Conservation (phyloP, 2,113 vertebrate genomes). For the Chloroceryle aenea region DNA sequence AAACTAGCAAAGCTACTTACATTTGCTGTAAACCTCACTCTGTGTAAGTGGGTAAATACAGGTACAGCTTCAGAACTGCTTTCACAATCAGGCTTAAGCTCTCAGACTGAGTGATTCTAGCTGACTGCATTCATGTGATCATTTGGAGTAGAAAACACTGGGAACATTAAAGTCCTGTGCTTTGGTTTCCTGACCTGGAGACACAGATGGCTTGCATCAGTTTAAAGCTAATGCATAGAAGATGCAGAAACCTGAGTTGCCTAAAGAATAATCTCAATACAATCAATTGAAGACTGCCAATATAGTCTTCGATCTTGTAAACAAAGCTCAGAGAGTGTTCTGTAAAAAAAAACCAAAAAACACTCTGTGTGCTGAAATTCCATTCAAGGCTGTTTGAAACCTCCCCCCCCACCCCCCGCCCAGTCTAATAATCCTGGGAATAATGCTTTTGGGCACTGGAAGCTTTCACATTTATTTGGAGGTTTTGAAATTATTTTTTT, state of each 20-base stretch:
- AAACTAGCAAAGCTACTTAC: background rate
- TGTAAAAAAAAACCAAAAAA: background rate
- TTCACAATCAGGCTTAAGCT: background rate
- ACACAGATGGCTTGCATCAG: background rate
- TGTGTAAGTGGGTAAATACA: background rate
- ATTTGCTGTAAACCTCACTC: background rate
- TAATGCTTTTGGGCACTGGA: background rate
- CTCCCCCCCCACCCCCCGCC: fast-evolving
- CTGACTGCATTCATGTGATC: background rate
- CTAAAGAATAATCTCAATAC: background rate
- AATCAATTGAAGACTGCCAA: background rate
- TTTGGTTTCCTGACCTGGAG: background rate
- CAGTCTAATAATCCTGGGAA: background rate
- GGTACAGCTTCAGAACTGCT: background rate
- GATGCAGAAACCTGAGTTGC: background rate
- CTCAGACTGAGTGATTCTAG: background rate
- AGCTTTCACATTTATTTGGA: background rate
- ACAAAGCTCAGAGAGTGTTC: background rate
- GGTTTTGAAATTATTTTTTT: background rate
- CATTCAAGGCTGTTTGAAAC: background rate
- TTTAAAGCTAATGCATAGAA: background rate
- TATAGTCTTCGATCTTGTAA: background rate
- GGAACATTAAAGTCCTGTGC: background rate
- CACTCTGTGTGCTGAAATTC: background rate
- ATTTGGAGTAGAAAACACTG: background rate